Conservation (phyloP, 2,888 invertebrate genomes). For the Aporophyla lueneburgensis region DNA sequence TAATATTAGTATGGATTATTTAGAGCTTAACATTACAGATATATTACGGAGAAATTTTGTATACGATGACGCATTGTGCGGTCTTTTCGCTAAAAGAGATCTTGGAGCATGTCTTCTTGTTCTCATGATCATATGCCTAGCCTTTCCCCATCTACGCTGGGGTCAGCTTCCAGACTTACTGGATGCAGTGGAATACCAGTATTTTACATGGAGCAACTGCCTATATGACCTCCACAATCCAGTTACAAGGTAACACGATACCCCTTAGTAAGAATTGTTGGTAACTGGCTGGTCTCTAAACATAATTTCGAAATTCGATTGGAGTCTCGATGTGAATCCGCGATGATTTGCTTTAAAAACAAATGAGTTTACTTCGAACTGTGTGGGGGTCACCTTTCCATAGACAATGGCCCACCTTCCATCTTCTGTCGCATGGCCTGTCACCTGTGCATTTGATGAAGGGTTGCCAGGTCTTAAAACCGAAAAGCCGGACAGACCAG, state of each 20-base stretch:
- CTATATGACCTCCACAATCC: neutral
- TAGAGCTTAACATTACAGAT: no score
- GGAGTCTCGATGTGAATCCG: neutral
- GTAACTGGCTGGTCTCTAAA: neutral
- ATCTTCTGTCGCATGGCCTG: no score
- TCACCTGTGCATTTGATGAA: no score
- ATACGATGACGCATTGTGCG: no score
- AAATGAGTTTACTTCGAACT: neutral
- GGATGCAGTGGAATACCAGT: neutral
- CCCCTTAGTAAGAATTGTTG: neutral
- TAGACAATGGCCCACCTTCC: no score
- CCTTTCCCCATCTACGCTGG: neutral
- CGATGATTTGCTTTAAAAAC: neutral
- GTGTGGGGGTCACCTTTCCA: neutral
- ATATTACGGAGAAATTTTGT: no score
- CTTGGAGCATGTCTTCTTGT: no score
- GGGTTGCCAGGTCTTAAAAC: no score
- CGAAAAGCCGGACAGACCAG: no score
- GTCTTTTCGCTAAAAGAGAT: no score
- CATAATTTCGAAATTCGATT: neutral
- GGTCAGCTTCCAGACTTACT: neutral
- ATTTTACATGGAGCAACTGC: neutral
- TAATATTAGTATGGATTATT: no score
- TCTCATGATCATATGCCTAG: neutral
- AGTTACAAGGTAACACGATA: neutral